Conservation (phyloP, 2,888 invertebrate genomes). For the Rotaria macrura region DNA sequence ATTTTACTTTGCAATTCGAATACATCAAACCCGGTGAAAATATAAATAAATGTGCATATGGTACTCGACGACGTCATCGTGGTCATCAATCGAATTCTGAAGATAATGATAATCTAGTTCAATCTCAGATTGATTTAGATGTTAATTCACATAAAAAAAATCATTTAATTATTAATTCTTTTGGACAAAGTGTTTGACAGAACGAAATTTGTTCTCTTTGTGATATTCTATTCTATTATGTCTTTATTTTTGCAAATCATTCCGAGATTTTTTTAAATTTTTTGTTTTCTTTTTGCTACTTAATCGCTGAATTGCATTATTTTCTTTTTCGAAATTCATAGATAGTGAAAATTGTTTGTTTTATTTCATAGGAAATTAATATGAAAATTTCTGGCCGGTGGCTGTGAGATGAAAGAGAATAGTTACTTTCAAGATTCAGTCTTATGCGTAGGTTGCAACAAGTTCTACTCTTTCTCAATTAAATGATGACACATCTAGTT, state of each 20-base stretch:
- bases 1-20: slow-evolving; percentile 12
- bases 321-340: background rate
- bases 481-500: background rate
- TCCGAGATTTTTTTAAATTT: background rate
- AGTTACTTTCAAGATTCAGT: background rate
- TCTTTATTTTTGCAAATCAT: background rate
- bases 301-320: background rate
- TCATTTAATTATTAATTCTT: background rate
- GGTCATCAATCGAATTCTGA: background rate
- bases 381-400: background rate
- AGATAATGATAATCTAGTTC: background rate
- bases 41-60: background rate
- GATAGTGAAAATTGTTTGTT: background rate
- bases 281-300: background rate
- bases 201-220: background rate
- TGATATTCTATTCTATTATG: background rate
- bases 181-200: background rate
- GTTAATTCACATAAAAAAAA: background rate
- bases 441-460: background rate
- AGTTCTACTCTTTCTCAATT: background rate
- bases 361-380: background rate
- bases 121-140: background rate
- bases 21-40: background rate
- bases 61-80: background rate
- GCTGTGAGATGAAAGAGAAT: background rate